Percentiles rank a stretch among this genome's conserved stretches.
phyloP scores from a whole-genome alignment of 1,140 invertebrate species.

The Heliconius nattereri region DNA sequence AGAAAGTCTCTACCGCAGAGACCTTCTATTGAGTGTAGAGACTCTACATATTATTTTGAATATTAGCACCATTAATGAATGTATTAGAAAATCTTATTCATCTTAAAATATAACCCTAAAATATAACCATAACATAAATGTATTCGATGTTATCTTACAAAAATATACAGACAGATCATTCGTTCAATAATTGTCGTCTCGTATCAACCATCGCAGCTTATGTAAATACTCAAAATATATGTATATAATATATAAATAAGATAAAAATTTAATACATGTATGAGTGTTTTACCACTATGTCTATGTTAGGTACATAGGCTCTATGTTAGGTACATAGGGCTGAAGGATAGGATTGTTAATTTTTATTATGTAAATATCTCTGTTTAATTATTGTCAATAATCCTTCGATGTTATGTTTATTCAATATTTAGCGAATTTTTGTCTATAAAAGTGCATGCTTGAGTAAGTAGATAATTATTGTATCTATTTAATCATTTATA shows the following conservation, averaged over 20 bases:
- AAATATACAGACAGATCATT: not conserved
- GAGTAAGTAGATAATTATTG: conserved; percentile 11
- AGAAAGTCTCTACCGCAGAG: too few species aligned
- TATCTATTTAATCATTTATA: conserved; percentile 21
- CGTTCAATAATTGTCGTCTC: not conserved
- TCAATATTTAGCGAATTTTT: not conserved
- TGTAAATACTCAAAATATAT: not conserved
- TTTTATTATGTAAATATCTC: conserved; percentile 34
- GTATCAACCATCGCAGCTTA: not conserved
- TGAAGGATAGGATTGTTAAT: conserved; percentile 27
- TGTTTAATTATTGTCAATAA: conserved; percentile 31
- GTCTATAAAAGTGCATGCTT: conserved; percentile 31
- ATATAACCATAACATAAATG: not conserved
- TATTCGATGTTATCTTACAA: not conserved
- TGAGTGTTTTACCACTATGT: not conserved
- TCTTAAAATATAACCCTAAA: not conserved
- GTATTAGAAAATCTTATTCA: too few species aligned
- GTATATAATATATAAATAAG: not conserved
- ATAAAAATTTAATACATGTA: not conserved
- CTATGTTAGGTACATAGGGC: too few species aligned
- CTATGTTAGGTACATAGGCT: too few species aligned
- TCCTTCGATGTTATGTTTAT: not conserved
- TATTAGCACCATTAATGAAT: too few species aligned
- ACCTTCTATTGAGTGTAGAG: too few species aligned
- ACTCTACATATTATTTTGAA: too few species aligned